phyloP scores from a whole-genome alignment of 2,888 invertebrate genomes.

The Anodontia alba region DNA sequence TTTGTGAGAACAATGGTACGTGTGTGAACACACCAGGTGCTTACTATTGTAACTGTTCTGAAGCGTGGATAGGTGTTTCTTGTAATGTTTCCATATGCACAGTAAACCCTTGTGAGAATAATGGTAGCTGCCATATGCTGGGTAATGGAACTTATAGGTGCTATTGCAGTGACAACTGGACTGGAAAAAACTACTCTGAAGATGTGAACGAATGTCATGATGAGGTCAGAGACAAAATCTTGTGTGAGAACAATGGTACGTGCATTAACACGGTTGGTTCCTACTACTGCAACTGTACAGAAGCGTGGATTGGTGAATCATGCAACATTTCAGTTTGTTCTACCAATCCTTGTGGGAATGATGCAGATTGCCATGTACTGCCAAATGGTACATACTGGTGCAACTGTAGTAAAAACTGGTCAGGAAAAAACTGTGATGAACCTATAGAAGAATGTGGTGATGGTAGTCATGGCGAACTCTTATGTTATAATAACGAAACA shows the following conservation, averaged over 20 bases:
- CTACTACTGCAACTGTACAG: constrained; percentile 71
- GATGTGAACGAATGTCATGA: constrained; percentile 25
- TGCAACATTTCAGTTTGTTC: constrained; percentile 43
- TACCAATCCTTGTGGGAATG: constrained; percentile 51
- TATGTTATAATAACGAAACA: constrained; percentile 45
- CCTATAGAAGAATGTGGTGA: constrained; percentile 28
- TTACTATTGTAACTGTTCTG: constrained; percentile 71
- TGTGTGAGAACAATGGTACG: constrained; percentile 96
- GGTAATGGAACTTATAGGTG: constrained; percentile 21
- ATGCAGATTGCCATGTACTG: constrained; percentile 17
- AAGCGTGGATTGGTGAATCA: constrained; percentile 87
- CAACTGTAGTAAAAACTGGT: constrained; percentile 37
- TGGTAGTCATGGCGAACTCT: constrained; percentile 42
- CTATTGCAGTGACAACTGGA: constrained; percentile 37
- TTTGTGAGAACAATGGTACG: constrained; percentile 96
- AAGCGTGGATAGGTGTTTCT: constrained; percentile 87
- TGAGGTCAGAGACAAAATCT: no score
- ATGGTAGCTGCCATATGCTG: constrained; percentile 18
- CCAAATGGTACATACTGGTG: constrained; percentile 39
- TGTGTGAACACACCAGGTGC: constrained; percentile 88
- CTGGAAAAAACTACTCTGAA: constrained; percentile 37
- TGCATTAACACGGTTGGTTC: constrained; percentile 88
- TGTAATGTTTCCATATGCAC: constrained; percentile 43
- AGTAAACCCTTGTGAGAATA: constrained; percentile 51
- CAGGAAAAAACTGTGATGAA: constrained; percentile 38